These are phyloP conservation scores for Pituophis catenifer DNA, from an alignment of 2,113 vertebrate species.

Conservation along the genomic window DNA sequence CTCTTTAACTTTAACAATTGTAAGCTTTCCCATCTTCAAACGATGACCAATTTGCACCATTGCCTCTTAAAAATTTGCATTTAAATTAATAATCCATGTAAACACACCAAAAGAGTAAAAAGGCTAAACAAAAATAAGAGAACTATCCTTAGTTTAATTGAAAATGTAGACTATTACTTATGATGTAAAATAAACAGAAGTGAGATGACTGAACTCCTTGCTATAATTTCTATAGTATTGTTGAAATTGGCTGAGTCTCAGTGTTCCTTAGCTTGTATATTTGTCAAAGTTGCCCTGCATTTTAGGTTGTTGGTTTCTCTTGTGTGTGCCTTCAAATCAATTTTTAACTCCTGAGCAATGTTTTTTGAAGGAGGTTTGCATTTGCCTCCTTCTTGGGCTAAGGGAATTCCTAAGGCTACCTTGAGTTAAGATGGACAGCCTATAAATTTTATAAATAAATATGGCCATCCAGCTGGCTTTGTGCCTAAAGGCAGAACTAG, in stretches of 20 bases:
- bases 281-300: not conserved
- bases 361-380: not conserved
- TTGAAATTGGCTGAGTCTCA: not conserved
- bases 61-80: slow-evolving; percentile 43
- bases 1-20: not conserved
- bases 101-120: slow-evolving; percentile 50
- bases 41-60: not conserved
- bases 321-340: not conserved
- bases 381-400: not conserved
- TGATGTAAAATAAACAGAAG: not conserved
- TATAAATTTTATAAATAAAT: no score
- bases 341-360: not conserved
- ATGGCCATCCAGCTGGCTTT: not conserved
- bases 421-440: no score
- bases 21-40: slow-evolving; percentile 33
- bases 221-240: not conserved
- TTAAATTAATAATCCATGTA: slow-evolving; percentile 30
- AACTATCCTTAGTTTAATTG: not conserved
- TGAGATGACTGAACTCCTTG: not conserved
- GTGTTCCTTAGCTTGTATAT: not conserved
- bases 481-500: not conserved
- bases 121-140: slow-evolving; percentile 49
- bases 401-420: not conserved
- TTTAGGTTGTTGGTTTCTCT: not conserved
- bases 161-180: not conserved